Conservation (phyloP, 2,888 invertebrate genomes). For the Agelastica alni region DNA sequence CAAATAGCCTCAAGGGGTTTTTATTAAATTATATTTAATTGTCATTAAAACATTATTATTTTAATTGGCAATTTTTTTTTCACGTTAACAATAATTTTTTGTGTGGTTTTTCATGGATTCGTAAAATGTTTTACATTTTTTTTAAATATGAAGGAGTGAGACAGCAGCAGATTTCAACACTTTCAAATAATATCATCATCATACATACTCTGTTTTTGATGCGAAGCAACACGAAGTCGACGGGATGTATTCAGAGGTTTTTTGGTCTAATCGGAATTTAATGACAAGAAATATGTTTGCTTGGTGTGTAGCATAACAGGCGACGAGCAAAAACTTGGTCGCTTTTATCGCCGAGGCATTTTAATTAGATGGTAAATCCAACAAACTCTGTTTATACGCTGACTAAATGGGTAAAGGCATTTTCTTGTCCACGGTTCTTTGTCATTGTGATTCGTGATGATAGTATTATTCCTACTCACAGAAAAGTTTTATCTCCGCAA, state of each 20-base stretch:
- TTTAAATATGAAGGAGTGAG: too few relatives aligned
- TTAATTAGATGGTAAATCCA: constrained; percentile 6
- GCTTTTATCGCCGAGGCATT: constrained; percentile 6
- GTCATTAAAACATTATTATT: too few relatives aligned
- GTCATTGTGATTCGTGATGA: background rate
- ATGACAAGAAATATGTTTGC: constrained; percentile 29
- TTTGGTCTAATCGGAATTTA: constrained; percentile 17
- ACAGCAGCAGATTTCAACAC: too few relatives aligned
- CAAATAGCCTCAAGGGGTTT: too few relatives aligned
- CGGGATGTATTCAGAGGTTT: constrained; percentile 7
- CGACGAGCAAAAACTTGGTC: constrained; percentile 15
- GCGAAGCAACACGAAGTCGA: constrained; percentile 2
- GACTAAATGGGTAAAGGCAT: background rate
- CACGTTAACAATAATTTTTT: too few relatives aligned
- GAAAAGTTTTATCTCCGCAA: too few relatives aligned
- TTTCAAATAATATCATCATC: background rate
- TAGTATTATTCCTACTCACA: background rate
- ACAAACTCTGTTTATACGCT: constrained; percentile 9
- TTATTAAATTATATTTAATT: too few relatives aligned
- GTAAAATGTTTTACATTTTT: too few relatives aligned
- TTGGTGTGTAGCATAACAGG: constrained; percentile 17
- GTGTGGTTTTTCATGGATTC: too few relatives aligned
- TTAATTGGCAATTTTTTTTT: too few relatives aligned
- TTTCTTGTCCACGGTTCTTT: constrained; percentile 8
- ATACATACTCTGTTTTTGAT: constrained; percentile 2